Base-by-base conservation (phyloP, 2,888 invertebrate genomes). In the Tribolium freemani region DNA sequence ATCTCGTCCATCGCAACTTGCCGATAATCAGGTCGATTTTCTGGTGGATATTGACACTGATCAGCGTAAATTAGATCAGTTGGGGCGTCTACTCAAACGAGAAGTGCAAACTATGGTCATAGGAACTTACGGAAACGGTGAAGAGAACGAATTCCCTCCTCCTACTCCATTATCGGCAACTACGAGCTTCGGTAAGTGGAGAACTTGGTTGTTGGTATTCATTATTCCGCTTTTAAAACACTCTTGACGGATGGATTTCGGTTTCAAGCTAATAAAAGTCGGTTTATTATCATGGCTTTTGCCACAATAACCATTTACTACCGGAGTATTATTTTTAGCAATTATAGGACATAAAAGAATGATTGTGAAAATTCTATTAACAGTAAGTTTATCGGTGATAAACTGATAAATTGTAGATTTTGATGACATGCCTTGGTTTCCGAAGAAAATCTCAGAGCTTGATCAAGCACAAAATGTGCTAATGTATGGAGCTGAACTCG, bases 361-460 rank as follows among this genome's bases (percentile, higher is more conserved):
- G 8, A 38, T 38, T n/a, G 8, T 38, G n/a, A 38, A 38, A 38
- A 38, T 38, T 38, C 3, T 8, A 38, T n/a, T 38, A 38, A 26
- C 53, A 26, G 53, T 26, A 53, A 21, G n/a, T n/a, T 48, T 48
- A 26, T 21, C n/a, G 3, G 26, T 26, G 20, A 53, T 21, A 53
- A 53, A 53, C 8, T 9, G 38, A 3, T 8, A 1, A n/a, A 38
- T 38, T 70, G 48, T 80, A 96, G 97, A 97, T 89, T 96, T 96
- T 80, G 96, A 95, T 54, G 97, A 97, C 78, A 95, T 97, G 93
- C 95, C 95, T 1, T 99, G 98, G 99, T 99, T 99, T 85, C 99
- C 99, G 0, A 91, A 96, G 44, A 97, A 97, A 87, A 97, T 99
- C 69, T 90, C 93, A 1, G 99, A 99, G 79, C 86, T 99, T 83